Evolutionary conservation across 37 sponge, comb jelly and placozoan genomes (phyloP).

Genomic region (Corticium candelabrum): DNA sequence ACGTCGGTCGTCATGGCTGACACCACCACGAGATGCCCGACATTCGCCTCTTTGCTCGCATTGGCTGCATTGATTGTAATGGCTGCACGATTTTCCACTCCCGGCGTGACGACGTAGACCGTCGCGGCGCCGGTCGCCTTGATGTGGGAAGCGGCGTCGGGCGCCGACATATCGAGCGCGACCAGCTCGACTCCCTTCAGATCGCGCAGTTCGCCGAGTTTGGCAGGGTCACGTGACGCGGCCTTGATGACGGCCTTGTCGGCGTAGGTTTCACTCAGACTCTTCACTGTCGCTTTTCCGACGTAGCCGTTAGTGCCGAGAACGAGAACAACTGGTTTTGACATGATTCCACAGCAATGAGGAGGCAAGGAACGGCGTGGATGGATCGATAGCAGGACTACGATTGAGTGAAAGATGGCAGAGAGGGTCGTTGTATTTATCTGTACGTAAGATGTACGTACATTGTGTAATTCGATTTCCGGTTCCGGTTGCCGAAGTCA

Average conservation of each 20-base stretch:
- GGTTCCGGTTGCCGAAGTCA: too few species aligned
- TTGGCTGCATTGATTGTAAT: neutral
- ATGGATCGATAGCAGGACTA: too few species aligned
- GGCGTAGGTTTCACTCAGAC: constrained; percentile 32
- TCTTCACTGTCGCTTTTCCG: constrained; percentile 32
- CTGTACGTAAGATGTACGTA: too few species aligned
- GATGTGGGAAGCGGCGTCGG: constrained; percentile 29
- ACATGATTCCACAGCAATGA: too few species aligned
- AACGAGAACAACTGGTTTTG: too few species aligned
- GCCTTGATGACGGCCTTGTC: constrained; percentile 44
- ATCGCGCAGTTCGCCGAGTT: constrained; percentile 31
- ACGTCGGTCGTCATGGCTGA: neutral
- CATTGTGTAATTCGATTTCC: too few species aligned
- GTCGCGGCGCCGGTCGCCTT: constrained; percentile 43
- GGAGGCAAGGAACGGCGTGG: too few species aligned
- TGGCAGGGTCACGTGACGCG: constrained; percentile 51
- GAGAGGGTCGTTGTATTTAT: too few species aligned
- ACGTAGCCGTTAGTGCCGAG: constrained; percentile 40
- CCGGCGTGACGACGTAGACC: constrained; percentile 50
- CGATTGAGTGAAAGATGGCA: too few species aligned
- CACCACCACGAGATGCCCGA: neutral
- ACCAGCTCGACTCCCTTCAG: neutral
- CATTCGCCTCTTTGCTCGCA: neutral
- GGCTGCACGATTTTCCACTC: neutral
- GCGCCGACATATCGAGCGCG: neutral